Conservation (phyloP, 2,797 vertebrate species). For the Phataginus tricuspis region DNA sequence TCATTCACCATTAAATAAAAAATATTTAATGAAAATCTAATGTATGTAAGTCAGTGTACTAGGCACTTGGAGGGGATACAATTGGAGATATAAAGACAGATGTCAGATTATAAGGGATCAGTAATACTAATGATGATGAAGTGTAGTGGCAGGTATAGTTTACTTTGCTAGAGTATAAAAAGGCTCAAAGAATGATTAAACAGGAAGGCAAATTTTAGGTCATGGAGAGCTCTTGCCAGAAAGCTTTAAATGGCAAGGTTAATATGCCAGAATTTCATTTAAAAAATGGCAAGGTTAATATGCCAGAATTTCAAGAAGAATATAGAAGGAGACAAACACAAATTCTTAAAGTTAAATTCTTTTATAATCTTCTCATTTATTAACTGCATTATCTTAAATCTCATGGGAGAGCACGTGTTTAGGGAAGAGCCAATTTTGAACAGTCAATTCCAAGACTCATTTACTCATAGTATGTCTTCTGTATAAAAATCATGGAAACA, state of each 20-base stretch:
- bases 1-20: slow-evolving; percentile 50
- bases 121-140: background rate
- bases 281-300: slow-evolving; percentile 10
- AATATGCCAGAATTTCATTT: slow-evolving; percentile 60
- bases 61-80: background rate
- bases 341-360: slow-evolving; percentile 16
- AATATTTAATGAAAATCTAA: slow-evolving; percentile 20
- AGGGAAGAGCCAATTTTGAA: slow-evolving; percentile 12
- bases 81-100: background rate
- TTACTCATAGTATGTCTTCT: background rate
- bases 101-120: background rate
- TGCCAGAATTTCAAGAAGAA: slow-evolving; percentile 57
- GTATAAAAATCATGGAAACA: slow-evolving; percentile 35
- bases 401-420: background rate
- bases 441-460: background rate
- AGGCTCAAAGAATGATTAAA: slow-evolving; percentile 37
- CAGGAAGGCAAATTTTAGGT: slow-evolving; percentile 32
- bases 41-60: background rate
- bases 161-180: background rate
- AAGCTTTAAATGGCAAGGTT: slow-evolving; percentile 7
- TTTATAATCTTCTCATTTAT: slow-evolving; percentile 27
- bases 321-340: slow-evolving; percentile 20
- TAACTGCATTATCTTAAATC: slow-evolving; percentile 37
- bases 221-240: background rate
- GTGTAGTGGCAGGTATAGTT: background rate